Evolutionary conservation across 1,140 invertebrate species (phyloP), one percentile per base, ranked within the genome.

Genomic region (Parasteatoda tepidariorum): DNA sequence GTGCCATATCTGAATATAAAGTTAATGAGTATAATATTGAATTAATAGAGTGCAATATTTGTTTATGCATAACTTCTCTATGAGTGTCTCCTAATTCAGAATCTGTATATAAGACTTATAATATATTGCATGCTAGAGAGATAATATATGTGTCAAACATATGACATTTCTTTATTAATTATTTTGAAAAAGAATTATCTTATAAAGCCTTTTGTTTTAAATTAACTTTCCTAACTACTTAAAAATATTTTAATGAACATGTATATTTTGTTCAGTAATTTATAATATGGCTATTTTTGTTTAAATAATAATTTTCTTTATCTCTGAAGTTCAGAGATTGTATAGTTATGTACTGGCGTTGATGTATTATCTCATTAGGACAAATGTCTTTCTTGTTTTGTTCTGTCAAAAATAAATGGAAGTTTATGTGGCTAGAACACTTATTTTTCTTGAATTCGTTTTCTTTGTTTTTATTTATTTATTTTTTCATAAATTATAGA

Each of bases 21-120:
- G 31, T 22, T 75, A 73, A 55, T 41, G 38, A 48, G 18, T 61
- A 34, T 59, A 31, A 61, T 22, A 62, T 75, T 55, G 26, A 57
- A 31, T 41, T 59, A 62, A 73, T 54, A 75, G 62, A 75, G 73
- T 75, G 73, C 73, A 75, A 75, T 75, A 75, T 75, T 75, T 75
- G 73, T 59, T 59, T 31, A 3, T 62, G 33, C 30, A 31, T 61
- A 61, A 61, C 38, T 18, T 38, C 61, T 61, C 38, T 31, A 59
- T 33, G 26, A 75, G 61, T 75, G 73, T 75, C 24, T 54, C 73
- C 61, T 55, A 61, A 33, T 59, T 34, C 61, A 30, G 55, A 59
- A 75, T 61, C 61, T 75, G 59, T 26, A 75, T 33, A 62, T 54
- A 59, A 59, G 38, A 31, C 38, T 38, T 28, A 28, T 22, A 22